These are phyloP conservation scores for Petrocephalus schoutedeni DNA, from an alignment of 2,797 vertebrate species.

Conservation along the genomic window DNA sequence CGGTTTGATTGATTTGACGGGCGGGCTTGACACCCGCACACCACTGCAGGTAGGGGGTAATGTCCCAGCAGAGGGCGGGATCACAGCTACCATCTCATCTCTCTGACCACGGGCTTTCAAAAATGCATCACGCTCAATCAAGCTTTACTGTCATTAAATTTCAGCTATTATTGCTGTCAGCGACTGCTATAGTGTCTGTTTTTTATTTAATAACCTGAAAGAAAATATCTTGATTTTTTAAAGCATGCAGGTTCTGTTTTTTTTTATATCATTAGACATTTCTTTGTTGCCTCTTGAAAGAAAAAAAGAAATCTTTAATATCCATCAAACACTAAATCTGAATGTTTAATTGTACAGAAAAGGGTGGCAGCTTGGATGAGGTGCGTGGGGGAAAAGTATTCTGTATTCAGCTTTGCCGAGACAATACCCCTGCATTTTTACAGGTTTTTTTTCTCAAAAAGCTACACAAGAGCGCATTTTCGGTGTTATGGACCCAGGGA, in stretches of 20 bases:
- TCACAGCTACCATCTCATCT: background rate
- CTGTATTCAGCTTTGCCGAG: background rate
- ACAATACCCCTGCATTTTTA: background rate
- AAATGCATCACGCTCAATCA: background rate
- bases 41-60: background rate
- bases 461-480: constrained; percentile 24
- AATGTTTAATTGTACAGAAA: background rate
- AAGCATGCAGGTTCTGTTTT: background rate
- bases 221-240: constrained; percentile 4
- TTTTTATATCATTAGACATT: background rate
- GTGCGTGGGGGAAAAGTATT: background rate
- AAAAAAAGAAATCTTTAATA: background rate
- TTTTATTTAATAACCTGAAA: background rate
- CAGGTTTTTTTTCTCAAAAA: constrained; percentile 23
- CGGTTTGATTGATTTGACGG: background rate
- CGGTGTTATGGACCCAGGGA: background rate
- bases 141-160: background rate
- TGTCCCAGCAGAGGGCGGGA: background rate
- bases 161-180: background rate
- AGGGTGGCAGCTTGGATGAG: background rate
- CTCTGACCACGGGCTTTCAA: background rate
- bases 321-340: background rate
- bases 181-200: background rate
- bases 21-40: background rate
- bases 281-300: background rate